Conservation (phyloP, 2,888 invertebrate species). For the Acleris laterana region DNA sequence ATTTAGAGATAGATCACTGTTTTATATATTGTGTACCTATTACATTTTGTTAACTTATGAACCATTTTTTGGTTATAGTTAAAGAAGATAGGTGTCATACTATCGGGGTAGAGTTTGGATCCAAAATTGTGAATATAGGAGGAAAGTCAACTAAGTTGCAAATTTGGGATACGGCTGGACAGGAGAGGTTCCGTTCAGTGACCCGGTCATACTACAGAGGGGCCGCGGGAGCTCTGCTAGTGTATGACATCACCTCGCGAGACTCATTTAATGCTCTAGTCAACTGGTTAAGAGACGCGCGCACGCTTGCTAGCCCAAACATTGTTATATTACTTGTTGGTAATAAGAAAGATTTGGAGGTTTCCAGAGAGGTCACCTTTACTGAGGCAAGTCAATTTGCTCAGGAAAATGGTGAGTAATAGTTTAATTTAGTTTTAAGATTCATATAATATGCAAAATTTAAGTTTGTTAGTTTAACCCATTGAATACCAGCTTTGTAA, state of each 20-base stretch:
- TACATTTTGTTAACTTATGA: background rate
- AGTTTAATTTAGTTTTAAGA: conserved; percentile 24
- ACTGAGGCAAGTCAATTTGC: conserved; percentile 93
- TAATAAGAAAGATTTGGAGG: conserved; percentile 92
- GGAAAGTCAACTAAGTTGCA: conserved; percentile 93
- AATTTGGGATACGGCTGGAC: conserved; percentile 97
- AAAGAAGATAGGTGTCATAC: conserved; percentile 93
- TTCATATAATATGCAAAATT: background rate
- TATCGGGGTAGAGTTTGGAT: conserved; percentile 95
- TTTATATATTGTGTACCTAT: background rate
- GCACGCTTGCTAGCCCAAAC: conserved; percentile 91
- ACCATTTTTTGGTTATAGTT: conserved; percentile 77
- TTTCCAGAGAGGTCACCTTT: conserved; percentile 91
- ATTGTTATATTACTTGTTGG: conserved; percentile 92
- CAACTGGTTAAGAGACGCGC: conserved; percentile 93
- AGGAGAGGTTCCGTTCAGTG: conserved; percentile 98
- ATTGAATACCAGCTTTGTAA: too few species aligned
- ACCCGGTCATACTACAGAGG: conserved; percentile 93
- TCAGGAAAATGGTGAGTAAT: conserved; percentile 89
- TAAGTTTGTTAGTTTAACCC: background rate
- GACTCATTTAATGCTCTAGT: conserved; percentile 96
- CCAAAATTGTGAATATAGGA: conserved; percentile 91
- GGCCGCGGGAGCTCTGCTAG: conserved; percentile 95
- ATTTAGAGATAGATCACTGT: background rate
- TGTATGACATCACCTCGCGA: conserved; percentile 94